A percentile compares a stretch with the other conserved stretches of the same genome.
phyloP scores from a whole-genome alignment of 1,140 invertebrate genomes.

The Eciton burchellii region DNA sequence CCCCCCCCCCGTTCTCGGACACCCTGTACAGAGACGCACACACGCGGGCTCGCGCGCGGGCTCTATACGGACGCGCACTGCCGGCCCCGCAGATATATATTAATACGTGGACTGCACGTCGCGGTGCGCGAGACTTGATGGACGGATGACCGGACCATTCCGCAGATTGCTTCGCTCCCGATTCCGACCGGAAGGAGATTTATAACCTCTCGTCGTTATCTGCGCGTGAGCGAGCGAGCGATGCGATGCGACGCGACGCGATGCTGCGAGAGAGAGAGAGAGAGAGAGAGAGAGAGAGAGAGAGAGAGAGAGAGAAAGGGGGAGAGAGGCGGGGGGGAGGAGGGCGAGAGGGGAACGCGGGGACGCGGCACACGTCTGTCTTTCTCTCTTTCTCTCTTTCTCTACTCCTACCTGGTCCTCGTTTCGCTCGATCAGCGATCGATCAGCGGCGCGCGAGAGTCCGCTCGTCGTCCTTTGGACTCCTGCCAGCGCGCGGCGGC shows the following conservation, averaged over 20 bases:
- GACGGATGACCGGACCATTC: constrained; percentile 85
- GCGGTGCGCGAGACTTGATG: constrained; percentile 81
- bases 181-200: constrained; percentile 84
- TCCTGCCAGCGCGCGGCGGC: constrained; percentile 31
- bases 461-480: constrained; percentile 58
- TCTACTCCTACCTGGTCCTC: constrained; percentile 35
- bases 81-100: constrained; percentile 71
- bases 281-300: no score
- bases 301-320: no score
- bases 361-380: no score
- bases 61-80: constrained; percentile 50
- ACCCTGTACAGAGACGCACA: constrained; percentile 37
- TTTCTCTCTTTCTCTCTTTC: constrained; percentile 39
- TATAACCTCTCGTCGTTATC: constrained; percentile 85
- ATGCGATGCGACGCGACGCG: constrained; percentile 68
- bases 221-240: constrained; percentile 73
- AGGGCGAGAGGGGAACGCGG: no score
- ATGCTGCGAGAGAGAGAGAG: constrained; percentile 29
- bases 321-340: no score
- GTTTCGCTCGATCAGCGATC: constrained; percentile 70
- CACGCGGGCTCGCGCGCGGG: constrained; percentile 2
- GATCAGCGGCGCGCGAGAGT: constrained; percentile 59
- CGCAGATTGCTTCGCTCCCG: constrained; percentile 84
- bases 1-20: constrained; percentile 8
- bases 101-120: constrained; percentile 75